phyloP scores from a whole-genome alignment of 2,113 vertebrate genomes.

The Chunga burmeisteri region DNA sequence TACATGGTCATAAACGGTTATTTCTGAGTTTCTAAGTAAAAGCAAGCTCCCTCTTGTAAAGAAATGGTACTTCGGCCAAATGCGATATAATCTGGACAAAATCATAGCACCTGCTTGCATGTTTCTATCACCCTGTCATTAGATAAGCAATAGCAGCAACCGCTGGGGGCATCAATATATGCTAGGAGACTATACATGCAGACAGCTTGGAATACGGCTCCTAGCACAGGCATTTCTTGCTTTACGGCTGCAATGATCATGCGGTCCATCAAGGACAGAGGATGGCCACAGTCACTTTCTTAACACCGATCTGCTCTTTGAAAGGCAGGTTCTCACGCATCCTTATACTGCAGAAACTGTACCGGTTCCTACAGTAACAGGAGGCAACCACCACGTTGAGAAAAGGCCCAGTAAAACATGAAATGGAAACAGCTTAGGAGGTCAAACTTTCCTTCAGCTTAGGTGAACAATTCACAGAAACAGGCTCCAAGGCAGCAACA shows the following conservation, averaged over 20 bases:
- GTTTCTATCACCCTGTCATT: neutral
- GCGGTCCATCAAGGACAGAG: neutral
- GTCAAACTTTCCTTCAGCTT: neutral
- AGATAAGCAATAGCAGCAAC: neutral
- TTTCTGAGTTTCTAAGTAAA: neutral
- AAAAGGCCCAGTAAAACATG: neutral
- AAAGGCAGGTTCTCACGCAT: neutral
- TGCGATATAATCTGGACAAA: neutral
- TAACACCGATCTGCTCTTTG: neutral
- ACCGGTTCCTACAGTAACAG: neutral
- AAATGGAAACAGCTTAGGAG: neutral
- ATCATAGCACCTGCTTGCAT: neutral
- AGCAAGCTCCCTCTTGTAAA: neutral
- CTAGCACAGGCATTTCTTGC: neutral
- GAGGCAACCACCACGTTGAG: neutral
- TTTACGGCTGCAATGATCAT: neutral
- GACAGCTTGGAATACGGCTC: neutral
- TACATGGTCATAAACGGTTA: neutral
- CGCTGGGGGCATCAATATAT: neutral
- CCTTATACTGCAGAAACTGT: accelerated
- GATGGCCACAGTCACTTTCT: neutral
- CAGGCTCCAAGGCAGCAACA: neutral
- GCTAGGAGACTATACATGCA: neutral
- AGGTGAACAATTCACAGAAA: neutral
- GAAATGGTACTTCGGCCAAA: neutral